Evolutionary conservation across 2,113 vertebrate species (phyloP), one percentile per base, ranked within the genome.

Genomic region (Microtus oregoni): DNA sequence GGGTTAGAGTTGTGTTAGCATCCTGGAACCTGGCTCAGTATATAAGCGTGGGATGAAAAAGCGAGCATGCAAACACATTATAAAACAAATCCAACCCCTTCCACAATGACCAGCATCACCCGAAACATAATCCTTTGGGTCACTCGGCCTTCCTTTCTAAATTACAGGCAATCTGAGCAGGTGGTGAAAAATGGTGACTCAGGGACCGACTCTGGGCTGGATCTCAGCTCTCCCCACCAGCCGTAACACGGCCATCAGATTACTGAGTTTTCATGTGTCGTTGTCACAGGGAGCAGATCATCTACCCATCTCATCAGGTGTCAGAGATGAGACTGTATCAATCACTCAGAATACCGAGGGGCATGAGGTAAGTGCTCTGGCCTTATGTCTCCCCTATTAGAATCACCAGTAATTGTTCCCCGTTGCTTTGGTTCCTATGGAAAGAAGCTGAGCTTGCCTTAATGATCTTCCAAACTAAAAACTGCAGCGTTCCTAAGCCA

Each of bases 91-190:
- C 81, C 72, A 61, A 41, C 93, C 58, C 90, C 89, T 93, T 73
- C 58, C 79, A 87, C 86, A 13, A 35, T 89, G 73, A 58, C 85
- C 30, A 61, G 22, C 2, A 22, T 70, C 63, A 86, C 89, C 92
- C 58, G 67, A 88, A 93, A 97, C 7, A 65, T 28, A 55, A 78
- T 63, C 58, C 47, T 79, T 82, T 86, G n/a, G 93, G 97, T 96
- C 97, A 95, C 86, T 90, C 52, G 92, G 85, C 44, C 86, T 95
- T 94, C 52, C 65, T 86, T 73, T 91, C 92, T 86, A 73, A 88
- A 75, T 83, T 88, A 77, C 77, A 91, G 72, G 81, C 76, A 93
- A 70, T 83, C 32, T 96, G 86, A 94, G 93, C 78, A 1, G 9
- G 92, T 65, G 13, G 88, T 63, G 85, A 81, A 90, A 90, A 81